phyloP scores from a whole-genome alignment of 2,797 vertebrate species.

The Syndactyla subalaris region DNA sequence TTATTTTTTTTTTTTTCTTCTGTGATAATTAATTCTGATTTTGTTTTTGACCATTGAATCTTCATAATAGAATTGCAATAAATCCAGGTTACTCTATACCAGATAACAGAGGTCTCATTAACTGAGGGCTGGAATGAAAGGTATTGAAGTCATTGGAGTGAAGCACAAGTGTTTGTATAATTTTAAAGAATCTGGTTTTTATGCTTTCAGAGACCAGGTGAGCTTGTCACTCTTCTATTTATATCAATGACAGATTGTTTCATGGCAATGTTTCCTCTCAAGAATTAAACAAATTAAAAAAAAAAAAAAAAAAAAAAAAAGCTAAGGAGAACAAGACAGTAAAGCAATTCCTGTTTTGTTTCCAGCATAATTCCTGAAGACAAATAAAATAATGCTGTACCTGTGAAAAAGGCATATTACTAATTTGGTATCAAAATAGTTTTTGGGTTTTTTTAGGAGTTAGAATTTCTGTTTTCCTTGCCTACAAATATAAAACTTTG shows the following conservation, averaged over 20 bases:
- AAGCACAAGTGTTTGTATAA: not conserved
- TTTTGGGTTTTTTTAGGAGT: not conserved
- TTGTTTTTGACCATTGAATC: conserved; percentile 1
- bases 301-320: not conserved
- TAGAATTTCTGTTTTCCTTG: not conserved
- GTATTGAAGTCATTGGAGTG: not conserved
- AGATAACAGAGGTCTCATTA: not conserved
- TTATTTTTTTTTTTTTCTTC: conserved; percentile 1
- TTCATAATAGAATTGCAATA: not conserved
- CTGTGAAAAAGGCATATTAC: not conserved
- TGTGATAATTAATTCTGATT: conserved; percentile 12
- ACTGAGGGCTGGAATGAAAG: not conserved
- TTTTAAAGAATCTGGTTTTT: not conserved
- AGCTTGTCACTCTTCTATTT: not conserved
- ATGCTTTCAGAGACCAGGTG: not conserved
- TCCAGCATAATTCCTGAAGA: not conserved
- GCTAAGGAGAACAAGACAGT: not conserved
- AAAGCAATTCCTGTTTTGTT: not conserved
- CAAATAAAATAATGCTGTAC: not conserved
- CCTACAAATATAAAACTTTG: not conserved
- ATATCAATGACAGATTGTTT: not conserved
- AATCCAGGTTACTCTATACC: not conserved
- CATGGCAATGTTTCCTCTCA: not conserved
- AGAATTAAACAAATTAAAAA: not conserved
- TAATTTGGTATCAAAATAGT: not conserved